phyloP scores from a whole-genome alignment of 2,797 vertebrate genomes.

The Spinus olivaceus region DNA sequence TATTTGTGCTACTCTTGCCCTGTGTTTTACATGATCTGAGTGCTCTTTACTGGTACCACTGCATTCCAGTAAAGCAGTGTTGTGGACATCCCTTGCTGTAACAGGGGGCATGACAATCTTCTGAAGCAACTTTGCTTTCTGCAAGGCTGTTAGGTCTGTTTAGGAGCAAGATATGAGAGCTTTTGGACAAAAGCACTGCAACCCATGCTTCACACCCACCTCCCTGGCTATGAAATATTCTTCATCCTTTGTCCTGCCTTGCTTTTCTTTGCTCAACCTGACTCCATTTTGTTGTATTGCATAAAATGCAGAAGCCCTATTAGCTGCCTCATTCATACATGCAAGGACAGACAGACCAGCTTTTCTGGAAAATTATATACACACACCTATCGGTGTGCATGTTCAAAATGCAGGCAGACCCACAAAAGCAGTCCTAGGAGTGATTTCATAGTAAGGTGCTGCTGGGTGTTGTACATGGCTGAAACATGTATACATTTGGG shows the following conservation, averaged over 20 bases:
- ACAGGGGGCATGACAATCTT: not conserved
- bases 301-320: not conserved
- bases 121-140: not conserved
- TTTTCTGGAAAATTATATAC: not conserved
- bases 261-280: not conserved
- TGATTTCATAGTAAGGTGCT: not conserved
- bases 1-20: not conserved
- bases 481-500: rapidly evolving
- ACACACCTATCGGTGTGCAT: not conserved
- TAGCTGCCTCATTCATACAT: not conserved
- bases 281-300: too few species aligned
- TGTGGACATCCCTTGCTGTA: not conserved
- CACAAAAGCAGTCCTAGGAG: not conserved
- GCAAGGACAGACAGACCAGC: not conserved
- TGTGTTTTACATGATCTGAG: not conserved
- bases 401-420: not conserved
- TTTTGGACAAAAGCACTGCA: not conserved
- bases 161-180: not conserved
- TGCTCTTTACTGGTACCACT: not conserved
- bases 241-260: not conserved
- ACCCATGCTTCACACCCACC: too few species aligned
- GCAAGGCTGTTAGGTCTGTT: not conserved
- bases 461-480: rapidly evolving
- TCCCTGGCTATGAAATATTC: not conserved
- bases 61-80: not conserved